phyloP scores from a whole-genome alignment of 2,113 vertebrate genomes.

The Megaptera novaeangliae region DNA sequence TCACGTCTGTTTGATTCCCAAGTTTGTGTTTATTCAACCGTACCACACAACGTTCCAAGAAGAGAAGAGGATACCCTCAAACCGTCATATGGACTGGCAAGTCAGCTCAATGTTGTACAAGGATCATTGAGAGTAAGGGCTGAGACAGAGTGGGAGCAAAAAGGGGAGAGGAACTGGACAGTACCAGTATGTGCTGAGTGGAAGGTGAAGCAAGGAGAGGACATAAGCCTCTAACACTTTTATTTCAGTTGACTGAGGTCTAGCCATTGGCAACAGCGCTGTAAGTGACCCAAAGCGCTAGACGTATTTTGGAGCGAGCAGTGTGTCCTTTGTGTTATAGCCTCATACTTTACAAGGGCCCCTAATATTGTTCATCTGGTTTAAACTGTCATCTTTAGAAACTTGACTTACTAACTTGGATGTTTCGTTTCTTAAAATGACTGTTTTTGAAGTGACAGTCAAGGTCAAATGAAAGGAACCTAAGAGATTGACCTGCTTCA shows the following conservation, averaged over 20 bases:
- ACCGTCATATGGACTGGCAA: background rate
- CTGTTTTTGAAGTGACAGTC: background rate
- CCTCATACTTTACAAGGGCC: background rate
- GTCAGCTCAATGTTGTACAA: background rate
- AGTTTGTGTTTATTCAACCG: slow-evolving; percentile 8
- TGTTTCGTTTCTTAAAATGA: slow-evolving; percentile 23
- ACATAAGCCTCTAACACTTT: background rate
- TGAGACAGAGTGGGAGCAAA: background rate
- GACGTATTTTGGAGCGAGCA: background rate
- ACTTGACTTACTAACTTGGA: background rate
- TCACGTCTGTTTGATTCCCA: background rate
- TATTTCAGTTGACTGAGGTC: background rate
- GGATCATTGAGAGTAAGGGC: background rate
- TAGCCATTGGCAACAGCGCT: background rate
- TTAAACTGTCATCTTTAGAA: slow-evolving; percentile 31
- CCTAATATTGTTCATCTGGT: background rate
- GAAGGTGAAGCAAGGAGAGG: background rate
- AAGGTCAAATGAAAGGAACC: background rate
- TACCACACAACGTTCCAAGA: background rate
- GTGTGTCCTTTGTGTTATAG: background rate
- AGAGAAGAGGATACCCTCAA: background rate
- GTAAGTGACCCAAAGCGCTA: background rate
- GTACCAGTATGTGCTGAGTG: background rate
- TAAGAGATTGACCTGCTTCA: background rate
- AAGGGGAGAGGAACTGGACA: background rate